Conservation (phyloP, 2,113 vertebrate species). For the Lonchura striata region DNA sequence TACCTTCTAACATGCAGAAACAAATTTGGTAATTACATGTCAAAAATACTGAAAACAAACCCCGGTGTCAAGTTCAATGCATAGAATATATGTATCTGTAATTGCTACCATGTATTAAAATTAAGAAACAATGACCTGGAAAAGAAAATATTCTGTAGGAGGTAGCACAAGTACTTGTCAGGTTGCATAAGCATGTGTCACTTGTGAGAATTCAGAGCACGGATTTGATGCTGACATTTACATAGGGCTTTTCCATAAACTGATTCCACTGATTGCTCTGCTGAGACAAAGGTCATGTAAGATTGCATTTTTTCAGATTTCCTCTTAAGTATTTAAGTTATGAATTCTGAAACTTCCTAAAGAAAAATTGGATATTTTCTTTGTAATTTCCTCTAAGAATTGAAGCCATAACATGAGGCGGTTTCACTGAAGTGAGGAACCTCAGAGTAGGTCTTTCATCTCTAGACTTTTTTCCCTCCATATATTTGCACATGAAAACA, state of each 20-base stretch:
- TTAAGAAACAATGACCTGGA: neutral
- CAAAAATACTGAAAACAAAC: neutral
- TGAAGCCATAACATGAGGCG: neutral
- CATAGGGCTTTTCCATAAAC: fast-evolving
- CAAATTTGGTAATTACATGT: neutral
- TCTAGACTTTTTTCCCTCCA: neutral
- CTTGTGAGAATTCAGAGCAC: neutral
- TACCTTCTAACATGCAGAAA: neutral
- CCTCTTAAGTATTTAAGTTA: neutral
- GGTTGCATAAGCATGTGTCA: neutral
- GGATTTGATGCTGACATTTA: neutral
- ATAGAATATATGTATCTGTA: fast-evolving
- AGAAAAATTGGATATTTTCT: neutral
- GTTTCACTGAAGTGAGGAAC: neutral
- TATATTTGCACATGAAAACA: neutral
- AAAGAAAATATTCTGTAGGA: neutral
- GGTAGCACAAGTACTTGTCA: neutral
- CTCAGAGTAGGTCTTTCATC: neutral
- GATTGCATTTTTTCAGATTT: neutral
- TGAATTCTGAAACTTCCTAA: neutral
- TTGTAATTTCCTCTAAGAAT: neutral
- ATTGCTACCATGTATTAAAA: neutral
- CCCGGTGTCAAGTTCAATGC: neutral
- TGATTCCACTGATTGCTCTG: neutral
- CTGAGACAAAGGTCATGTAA: neutral